A percentile compares a stretch with the other conserved stretches of the same genome.
phyloP scores from a whole-genome alignment of 2,113 vertebrate genomes.

The Erythrolamprus reginae region DNA sequence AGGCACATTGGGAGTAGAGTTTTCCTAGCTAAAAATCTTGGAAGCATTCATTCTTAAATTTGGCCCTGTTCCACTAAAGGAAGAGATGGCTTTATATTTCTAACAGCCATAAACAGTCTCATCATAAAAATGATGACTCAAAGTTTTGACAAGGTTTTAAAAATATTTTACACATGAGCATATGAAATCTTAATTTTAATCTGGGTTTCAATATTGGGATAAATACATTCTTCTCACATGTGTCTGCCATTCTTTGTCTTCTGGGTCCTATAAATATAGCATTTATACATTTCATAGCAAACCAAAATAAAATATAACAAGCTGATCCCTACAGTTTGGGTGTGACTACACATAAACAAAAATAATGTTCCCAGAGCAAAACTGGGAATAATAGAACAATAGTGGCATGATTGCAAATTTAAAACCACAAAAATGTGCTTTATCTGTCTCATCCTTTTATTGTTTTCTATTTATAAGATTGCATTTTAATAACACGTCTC shows the following conservation, averaged over 20 bases:
- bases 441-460: not conserved
- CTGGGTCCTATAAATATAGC: conserved; percentile 36
- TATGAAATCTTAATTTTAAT: conserved; percentile 38
- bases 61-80: conserved; percentile 29
- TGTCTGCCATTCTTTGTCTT: not conserved
- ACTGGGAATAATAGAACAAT: not conserved
- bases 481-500: not conserved
- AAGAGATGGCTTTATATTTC: conserved; percentile 34
- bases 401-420: not conserved
- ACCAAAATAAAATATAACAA: conserved; percentile 32
- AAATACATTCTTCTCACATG: not conserved
- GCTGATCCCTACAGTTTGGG: conserved; percentile 5
- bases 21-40: conserved; percentile 35
- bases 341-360: not conserved
- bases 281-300: conserved; percentile 17
- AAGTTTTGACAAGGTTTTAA: conserved; percentile 52
- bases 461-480: rapidly evolving
- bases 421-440: not conserved
- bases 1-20: not conserved
- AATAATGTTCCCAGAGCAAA: not conserved
- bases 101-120: conserved; percentile 34
- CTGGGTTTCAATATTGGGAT: conserved; percentile 40
- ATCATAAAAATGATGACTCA: conserved; percentile 38
- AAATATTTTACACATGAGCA: conserved; percentile 18
- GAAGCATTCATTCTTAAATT: conserved; percentile 42